Conservation (phyloP, 30 jellyfish, hydroid and myxozoan genomes). For the Nemopilema nomurai region DNA sequence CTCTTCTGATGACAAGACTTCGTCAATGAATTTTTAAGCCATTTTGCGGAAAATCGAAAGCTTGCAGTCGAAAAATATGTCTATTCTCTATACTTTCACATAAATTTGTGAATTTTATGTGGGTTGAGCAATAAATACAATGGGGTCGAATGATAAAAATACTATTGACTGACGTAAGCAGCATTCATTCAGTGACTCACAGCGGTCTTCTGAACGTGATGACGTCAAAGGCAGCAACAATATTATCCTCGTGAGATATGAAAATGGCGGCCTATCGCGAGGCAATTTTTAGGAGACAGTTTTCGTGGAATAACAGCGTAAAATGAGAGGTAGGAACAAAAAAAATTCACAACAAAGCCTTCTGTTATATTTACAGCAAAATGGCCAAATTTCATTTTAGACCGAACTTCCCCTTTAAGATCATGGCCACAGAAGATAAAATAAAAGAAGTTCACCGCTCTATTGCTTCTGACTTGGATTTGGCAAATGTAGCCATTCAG, state of each 20-base stretch:
- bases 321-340: not conserved
- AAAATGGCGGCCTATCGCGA: not conserved
- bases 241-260: not conserved
- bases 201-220: not conserved
- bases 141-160: not conserved
- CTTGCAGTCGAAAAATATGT: not conserved
- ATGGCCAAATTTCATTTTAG: not conserved
- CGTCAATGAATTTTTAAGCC: not conserved
- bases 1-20: constrained; percentile 7
- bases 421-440: not conserved
- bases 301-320: not conserved
- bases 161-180: not conserved
- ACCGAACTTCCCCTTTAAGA: not conserved
- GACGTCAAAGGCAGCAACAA: not conserved
- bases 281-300: not conserved
- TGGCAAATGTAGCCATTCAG: not conserved
- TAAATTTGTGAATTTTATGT: not conserved
- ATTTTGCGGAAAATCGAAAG: not conserved
- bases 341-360: not conserved
- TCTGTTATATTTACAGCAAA: not conserved
- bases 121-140: not conserved
- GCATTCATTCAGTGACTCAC: not conserved
- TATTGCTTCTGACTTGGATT: not conserved
- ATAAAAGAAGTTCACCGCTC: not conserved
- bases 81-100: not conserved